A percentile compares a stretch with the other conserved stretches of the same genome.
Conservation (phyloP, 2,888 invertebrate genomes). For the Rotaria socialis region DNA sequence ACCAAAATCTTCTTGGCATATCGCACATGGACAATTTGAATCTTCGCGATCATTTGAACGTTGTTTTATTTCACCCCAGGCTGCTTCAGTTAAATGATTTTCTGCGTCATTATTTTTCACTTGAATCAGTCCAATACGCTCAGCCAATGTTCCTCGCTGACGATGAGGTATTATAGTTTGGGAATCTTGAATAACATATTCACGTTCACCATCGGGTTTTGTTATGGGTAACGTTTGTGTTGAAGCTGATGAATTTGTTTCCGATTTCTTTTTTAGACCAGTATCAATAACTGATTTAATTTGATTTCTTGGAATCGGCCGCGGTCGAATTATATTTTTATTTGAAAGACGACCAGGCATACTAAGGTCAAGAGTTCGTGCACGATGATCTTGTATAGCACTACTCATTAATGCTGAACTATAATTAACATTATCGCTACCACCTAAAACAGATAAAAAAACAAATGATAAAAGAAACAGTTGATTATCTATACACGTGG, state of each 20-base stretch:
- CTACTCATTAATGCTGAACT: conserved; percentile 24
- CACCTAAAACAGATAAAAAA: neutral
- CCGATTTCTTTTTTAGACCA: neutral
- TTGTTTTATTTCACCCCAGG: conserved; percentile 55
- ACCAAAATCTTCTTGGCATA: conserved; percentile 60
- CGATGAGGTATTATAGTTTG: neutral
- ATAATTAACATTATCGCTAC: neutral
- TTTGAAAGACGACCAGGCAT: neutral
- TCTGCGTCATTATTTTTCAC: neutral
- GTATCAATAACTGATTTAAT: neutral
- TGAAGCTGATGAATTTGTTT: neutral
- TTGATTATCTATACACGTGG: neutral
- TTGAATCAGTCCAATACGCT: conserved; percentile 39
- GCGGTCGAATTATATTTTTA: neutral
- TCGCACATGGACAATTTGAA: conserved; percentile 57
- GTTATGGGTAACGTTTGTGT: neutral
- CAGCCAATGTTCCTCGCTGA: conserved; percentile 40
- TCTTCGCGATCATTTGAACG: conserved; percentile 56
- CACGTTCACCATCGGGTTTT: conserved; percentile 26
- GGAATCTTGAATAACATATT: conserved; percentile 5
- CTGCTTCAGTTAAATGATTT: conserved; percentile 52
- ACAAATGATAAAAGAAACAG: neutral
- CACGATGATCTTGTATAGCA: conserved; percentile 25
- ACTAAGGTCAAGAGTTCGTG: neutral
- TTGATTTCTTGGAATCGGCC: neutral